Evolutionary conservation across 23 tunicate genomes (phyloP).

Genomic region (Clavelina lepadiformis): DNA sequence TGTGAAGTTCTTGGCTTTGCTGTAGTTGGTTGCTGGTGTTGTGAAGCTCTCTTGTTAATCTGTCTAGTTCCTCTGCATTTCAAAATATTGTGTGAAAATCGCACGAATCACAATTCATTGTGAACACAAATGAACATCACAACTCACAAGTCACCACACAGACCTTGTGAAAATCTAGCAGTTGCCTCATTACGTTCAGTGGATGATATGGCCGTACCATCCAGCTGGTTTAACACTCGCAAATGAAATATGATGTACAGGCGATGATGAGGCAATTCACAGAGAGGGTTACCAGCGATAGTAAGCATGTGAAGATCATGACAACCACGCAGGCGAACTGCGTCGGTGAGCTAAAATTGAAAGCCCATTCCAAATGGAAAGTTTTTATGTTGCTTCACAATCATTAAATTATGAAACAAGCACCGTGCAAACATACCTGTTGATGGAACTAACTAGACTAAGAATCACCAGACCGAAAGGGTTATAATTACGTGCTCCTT

Average conservation of each 20-base stretch:
- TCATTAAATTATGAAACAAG: too few relatives aligned
- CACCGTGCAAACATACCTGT: too few relatives aligned
- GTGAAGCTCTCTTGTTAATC: constrained; percentile 59
- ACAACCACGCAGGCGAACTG: constrained; percentile 57
- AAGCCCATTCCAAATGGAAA: too few relatives aligned
- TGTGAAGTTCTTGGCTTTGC: constrained; percentile 53
- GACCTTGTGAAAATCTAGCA: constrained; percentile 85
- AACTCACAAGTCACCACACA: not conserved
- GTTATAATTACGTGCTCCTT: too few relatives aligned
- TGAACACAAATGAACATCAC: not conserved
- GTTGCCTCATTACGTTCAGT: constrained; percentile 63
- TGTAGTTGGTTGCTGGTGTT: constrained; percentile 45
- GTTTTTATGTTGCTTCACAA: not conserved
- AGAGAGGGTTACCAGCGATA: constrained; percentile 66
- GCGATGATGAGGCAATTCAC: constrained; percentile 83
- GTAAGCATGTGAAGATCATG: constrained; percentile 78
- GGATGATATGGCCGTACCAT: constrained; percentile 39
- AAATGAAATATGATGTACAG: constrained; percentile 78
- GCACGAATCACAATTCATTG: not conserved
- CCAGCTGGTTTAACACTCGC: constrained; percentile 65
- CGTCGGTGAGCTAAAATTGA: constrained; percentile 65
- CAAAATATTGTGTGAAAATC: not conserved
- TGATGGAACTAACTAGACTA: too few relatives aligned
- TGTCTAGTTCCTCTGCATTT: constrained; percentile 76
- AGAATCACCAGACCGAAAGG: too few relatives aligned